Conservation (phyloP, 2,888 invertebrate genomes). For the Xylocampa areola region DNA sequence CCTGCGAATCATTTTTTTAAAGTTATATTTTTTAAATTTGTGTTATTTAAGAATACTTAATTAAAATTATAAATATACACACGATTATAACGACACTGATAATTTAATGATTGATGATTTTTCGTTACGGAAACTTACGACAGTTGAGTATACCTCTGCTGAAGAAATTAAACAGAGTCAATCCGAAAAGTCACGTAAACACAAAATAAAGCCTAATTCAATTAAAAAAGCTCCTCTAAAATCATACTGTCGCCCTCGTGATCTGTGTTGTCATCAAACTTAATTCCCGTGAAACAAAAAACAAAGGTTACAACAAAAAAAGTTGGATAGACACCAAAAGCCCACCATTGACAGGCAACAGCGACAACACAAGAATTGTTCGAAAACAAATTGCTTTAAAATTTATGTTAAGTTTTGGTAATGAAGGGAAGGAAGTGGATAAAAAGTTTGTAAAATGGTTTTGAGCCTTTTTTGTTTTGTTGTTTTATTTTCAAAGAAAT, state of each 20-base stretch:
- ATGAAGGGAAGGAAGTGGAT: conserved; percentile 27
- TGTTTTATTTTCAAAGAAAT: background rate
- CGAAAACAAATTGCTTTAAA: conserved; percentile 38
- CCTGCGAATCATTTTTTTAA: no score
- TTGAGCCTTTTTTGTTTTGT: conserved; percentile 2
- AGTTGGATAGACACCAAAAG: conserved; percentile 25
- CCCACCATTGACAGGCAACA: conserved; percentile 34
- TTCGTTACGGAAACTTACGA: no score
- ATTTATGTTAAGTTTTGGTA: conserved; percentile 29
- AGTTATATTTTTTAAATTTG: no score
- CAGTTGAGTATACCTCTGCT: no score
- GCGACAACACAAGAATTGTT: conserved; percentile 27
- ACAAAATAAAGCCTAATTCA: background rate
- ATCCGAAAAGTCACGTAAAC: background rate
- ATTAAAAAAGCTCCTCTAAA: conserved; percentile 3
- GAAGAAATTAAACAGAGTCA: background rate
- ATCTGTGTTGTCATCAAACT: conserved; percentile 37
- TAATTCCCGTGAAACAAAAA: conserved; percentile 28
- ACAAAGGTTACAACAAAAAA: conserved; percentile 26
- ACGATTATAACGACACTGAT: no score
- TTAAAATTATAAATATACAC: no score
- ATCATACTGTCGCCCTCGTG: conserved; percentile 18
- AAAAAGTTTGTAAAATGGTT: conserved; percentile 12
- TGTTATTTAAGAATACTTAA: no score
- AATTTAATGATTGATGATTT: no score